These are phyloP conservation scores for Peromyscus polionotus DNA, from an alignment of 2,113 vertebrate species.

Conservation along the genomic window DNA sequence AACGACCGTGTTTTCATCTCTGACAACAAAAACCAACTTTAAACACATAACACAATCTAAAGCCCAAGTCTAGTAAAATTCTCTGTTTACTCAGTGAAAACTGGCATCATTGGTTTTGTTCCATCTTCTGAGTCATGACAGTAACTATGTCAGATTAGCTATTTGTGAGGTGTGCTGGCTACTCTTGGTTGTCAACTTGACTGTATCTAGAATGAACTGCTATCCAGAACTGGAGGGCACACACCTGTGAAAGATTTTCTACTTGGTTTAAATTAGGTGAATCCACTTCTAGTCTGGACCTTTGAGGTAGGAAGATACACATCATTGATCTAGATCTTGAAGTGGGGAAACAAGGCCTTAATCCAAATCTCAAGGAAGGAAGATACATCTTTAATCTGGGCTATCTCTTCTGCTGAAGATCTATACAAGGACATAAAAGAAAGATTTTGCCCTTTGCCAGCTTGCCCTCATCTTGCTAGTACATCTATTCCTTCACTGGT, in stretches of 20 bases:
- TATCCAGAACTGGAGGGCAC: neutral
- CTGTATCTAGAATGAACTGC: neutral
- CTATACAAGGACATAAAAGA: neutral
- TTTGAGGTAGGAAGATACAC: neutral
- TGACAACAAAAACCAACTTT: neutral
- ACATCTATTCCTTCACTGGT: neutral
- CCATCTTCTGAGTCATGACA: neutral
- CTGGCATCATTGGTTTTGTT: neutral
- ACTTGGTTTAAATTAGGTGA: neutral
- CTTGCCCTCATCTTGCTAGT: neutral
- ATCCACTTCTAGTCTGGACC: neutral
- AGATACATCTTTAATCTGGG: neutral
- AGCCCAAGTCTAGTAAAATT: neutral
- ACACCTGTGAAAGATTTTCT: neutral
- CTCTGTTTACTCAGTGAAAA: neutral
- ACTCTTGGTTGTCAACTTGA: neutral
- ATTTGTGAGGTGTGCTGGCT: neutral
- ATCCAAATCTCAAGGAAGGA: neutral
- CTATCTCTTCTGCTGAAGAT: neutral
- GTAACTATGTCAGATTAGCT: neutral
- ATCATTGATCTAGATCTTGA: neutral
- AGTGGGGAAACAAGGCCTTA: neutral
- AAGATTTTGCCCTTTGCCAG: neutral
- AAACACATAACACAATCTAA: neutral
- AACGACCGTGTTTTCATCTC: neutral